These are phyloP conservation scores for Scaptomyza graminum DNA, from an alignment of 1,140 invertebrate genomes.

Conservation along the genomic window DNA sequence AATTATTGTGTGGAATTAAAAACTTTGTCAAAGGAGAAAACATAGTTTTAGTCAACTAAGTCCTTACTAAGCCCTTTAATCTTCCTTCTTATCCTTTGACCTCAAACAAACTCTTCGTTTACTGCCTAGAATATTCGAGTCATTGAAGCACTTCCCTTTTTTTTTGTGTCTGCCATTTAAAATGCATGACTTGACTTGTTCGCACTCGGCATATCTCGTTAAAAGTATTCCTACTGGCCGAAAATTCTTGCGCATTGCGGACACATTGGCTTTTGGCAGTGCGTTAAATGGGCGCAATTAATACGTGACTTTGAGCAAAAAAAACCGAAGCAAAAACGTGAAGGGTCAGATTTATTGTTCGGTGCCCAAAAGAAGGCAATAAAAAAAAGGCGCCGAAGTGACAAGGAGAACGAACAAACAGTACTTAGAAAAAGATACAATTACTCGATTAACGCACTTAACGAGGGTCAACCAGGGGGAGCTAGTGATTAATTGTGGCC, in stretches of 20 bases:
- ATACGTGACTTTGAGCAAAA: conserved; percentile 24
- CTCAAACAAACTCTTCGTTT: no score
- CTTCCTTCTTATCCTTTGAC: no score
- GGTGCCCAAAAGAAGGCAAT: conserved; percentile 39
- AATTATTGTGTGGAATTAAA: no score
- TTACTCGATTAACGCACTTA: conserved; percentile 30
- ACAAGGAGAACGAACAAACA: conserved; percentile 13
- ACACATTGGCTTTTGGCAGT: conserved; percentile 23
- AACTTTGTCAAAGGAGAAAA: no score
- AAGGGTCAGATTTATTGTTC: not conserved
- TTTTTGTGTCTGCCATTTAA: conserved; percentile 2
- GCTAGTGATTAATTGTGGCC: conserved; percentile 32
- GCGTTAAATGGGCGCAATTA: conserved; percentile 26
- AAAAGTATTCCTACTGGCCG: not conserved
- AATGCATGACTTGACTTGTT: conserved; percentile 34
- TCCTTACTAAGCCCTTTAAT: no score
- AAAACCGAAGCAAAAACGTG: not conserved
- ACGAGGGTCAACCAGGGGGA: not conserved
- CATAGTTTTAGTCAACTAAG: no score
- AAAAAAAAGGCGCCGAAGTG: conserved; percentile 24
- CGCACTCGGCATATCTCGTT: not conserved
- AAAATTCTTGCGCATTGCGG: conserved; percentile 15
- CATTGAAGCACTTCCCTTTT: not conserved
- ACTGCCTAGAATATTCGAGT: not conserved
- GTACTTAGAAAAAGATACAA: conserved; percentile 21